A percentile compares a stretch with the other conserved stretches of the same genome.
These are phyloP conservation scores for Myripristis murdjan DNA, from an alignment of 2,797 vertebrate genomes.

Conservation along the genomic window DNA sequence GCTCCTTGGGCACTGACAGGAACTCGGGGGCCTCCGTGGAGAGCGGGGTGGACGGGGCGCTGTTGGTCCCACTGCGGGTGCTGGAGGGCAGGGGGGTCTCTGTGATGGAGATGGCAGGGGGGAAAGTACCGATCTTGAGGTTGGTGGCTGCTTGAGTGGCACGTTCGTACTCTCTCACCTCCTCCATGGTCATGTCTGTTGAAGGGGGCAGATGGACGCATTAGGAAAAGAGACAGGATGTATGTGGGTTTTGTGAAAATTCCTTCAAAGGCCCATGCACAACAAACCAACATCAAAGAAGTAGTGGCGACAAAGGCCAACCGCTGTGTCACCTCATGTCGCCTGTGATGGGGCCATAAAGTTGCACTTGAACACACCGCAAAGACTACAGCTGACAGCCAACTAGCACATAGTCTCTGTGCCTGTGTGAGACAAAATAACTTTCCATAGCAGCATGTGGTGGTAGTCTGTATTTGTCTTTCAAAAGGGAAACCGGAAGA, in stretches of 20 bases:
- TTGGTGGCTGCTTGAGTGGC: constrained; percentile 91
- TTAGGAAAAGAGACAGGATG: neutral
- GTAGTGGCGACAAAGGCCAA: no score
- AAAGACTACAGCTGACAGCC: no score
- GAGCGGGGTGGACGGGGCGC: constrained; percentile 97
- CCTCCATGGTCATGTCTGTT: constrained; percentile 92
- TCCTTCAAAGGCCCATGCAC: no score
- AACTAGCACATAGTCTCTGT: no score
- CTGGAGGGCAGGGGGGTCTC: constrained; percentile 91
- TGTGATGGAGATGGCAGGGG: constrained; percentile 95
- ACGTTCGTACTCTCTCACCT: constrained; percentile 89
- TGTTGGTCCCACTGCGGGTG: constrained; percentile 92
- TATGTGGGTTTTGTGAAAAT: neutral
- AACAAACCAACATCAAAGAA: no score
- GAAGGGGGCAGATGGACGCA: constrained; percentile 4
- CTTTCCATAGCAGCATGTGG: no score
- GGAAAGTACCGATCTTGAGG: constrained; percentile 90
- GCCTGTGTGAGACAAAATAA: no score
- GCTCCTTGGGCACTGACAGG: constrained; percentile 94
- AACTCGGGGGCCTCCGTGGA: constrained; percentile 97
- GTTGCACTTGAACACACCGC: no score
- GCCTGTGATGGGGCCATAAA: no score
- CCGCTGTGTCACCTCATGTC: no score
- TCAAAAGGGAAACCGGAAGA: no score
- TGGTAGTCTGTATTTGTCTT: no score